Percentiles rank a stretch among this genome's conserved stretches.
These are phyloP conservation scores for Macaca nemestrina DNA, from an alignment of 2,113 vertebrate species.

Conservation along the genomic window DNA sequence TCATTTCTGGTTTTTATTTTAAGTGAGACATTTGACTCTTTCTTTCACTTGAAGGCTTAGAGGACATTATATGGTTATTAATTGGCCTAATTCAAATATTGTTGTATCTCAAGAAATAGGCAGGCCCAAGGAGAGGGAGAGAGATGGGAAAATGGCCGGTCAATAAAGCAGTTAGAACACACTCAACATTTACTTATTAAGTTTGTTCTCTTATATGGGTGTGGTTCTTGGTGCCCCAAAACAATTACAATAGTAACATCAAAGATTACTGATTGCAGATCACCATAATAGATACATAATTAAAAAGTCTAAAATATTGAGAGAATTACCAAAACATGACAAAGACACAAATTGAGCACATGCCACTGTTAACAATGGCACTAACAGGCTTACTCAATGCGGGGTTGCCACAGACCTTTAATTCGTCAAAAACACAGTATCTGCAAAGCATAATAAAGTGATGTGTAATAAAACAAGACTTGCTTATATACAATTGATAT, in stretches of 20 bases:
- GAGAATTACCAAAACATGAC: background rate
- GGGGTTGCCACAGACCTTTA: background rate
- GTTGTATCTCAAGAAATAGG: background rate
- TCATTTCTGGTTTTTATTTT: background rate
- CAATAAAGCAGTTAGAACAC: background rate
- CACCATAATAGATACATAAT: background rate
- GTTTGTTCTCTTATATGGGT: background rate
- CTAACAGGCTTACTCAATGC: background rate
- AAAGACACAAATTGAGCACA: background rate
- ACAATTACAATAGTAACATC: background rate
- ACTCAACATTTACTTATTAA: background rate
- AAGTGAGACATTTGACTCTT: background rate
- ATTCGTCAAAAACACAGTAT: background rate
- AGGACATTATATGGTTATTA: background rate
- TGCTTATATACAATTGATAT: background rate
- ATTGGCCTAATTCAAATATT: background rate
- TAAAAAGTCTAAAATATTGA: background rate
- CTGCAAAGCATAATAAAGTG: background rate
- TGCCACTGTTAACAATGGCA: background rate
- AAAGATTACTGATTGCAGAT: background rate
- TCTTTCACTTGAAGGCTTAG: too few relatives aligned
- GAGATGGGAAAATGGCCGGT: background rate
- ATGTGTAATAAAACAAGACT: background rate
- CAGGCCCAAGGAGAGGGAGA: background rate
- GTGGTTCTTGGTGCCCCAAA: background rate